These are phyloP conservation scores for Macrocentrus cingulum DNA, from an alignment of 1,140 invertebrate genomes.

Conservation along the genomic window DNA sequence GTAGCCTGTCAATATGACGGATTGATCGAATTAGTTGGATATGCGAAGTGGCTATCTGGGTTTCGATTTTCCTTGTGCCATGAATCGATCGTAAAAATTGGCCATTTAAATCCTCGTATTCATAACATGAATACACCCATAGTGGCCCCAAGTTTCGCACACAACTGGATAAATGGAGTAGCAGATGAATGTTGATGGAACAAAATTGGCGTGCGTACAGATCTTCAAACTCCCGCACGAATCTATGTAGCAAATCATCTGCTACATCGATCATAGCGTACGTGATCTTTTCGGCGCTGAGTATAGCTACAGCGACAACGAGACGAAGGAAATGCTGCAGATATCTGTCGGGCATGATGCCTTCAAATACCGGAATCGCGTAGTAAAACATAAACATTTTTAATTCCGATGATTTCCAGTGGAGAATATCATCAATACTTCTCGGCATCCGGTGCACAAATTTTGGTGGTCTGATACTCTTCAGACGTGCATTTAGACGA, in stretches of 20 bases:
- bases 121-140: too few species aligned
- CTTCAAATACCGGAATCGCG: too few species aligned
- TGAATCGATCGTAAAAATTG: neutral
- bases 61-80: neutral
- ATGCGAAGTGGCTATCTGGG: neutral
- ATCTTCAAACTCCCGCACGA: slow-evolving; percentile 7
- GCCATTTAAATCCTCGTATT: too few species aligned
- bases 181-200: slow-evolving; percentile 3
- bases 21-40: too few species aligned
- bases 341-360: neutral
- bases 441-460: slow-evolving; percentile 14
- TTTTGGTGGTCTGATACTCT: slow-evolving; percentile 5
- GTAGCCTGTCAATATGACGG: neutral
- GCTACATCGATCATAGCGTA: neutral
- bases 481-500: neutral
- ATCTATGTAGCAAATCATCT: slow-evolving; percentile 10
- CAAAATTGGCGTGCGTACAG: neutral
- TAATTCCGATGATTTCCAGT: too few species aligned
- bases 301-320: slow-evolving; percentile 21
- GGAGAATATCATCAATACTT: too few species aligned
- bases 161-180: neutral
- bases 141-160: too few species aligned
- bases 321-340: slow-evolving; percentile 15
- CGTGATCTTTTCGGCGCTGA: slow-evolving; percentile 17
- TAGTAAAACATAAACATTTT: too few species aligned